A percentile compares a stretch with the other conserved stretches of the same genome.
Conservation (phyloP, 2,113 vertebrate genomes). For the Ictidomys tridecemlineatus region DNA sequence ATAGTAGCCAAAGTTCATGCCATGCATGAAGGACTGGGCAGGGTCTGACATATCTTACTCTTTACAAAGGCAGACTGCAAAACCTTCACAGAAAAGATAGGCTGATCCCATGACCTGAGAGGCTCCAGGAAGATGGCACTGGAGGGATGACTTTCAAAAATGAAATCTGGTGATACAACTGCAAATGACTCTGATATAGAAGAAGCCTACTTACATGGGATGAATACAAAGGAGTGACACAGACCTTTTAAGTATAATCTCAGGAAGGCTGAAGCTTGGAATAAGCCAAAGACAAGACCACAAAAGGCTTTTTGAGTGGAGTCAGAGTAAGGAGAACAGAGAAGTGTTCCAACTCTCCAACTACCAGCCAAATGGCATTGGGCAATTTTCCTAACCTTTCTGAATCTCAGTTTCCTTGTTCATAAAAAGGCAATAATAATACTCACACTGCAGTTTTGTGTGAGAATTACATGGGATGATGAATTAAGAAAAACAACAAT, state of each 20-base stretch:
- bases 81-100: neutral
- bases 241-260: neutral
- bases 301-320: neutral
- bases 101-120: neutral
- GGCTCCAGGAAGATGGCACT: neutral
- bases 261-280: neutral
- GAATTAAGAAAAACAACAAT: neutral
- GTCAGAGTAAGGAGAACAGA: neutral
- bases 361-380: neutral
- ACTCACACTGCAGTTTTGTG: neutral
- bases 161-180: slow-evolving; percentile 44
- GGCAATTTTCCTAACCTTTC: neutral
- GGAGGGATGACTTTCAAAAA: slow-evolving; percentile 44
- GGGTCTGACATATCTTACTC: neutral
- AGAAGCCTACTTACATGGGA: neutral
- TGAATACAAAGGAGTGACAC: slow-evolving; percentile 45
- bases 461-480: neutral
- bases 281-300: neutral
- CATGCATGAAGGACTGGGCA: neutral
- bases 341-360: neutral
- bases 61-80: slow-evolving; percentile 24
- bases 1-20: neutral
- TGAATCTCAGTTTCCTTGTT: neutral
- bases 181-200: slow-evolving; percentile 36
- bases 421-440: neutral